Conservation (phyloP, 2,113 vertebrate genomes). For the Solenodon paradoxus region DNA sequence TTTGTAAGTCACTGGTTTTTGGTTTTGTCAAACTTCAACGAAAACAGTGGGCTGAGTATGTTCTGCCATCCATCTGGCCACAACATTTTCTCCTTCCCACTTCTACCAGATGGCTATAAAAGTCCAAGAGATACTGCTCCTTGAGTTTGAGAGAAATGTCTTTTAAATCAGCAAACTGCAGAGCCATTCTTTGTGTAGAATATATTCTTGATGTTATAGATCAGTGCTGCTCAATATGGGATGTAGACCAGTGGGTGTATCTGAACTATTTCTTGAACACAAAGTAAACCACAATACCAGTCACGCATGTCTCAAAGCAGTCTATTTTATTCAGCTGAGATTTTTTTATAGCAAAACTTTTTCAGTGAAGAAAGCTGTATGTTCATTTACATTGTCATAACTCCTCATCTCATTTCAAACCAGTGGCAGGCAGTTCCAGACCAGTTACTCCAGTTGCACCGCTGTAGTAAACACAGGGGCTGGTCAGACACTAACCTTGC, state of each 20-base stretch:
- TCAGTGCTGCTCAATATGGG: neutral
- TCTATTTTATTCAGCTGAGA: neutral
- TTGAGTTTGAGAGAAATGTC: neutral
- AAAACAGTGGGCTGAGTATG: conserved; percentile 26
- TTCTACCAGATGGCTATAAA: neutral
- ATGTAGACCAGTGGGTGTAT: neutral
- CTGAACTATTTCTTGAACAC: neutral
- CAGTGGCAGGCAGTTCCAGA: neutral
- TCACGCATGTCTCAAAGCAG: neutral
- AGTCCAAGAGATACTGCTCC: neutral
- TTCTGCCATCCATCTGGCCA: neutral
- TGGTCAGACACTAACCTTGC: neutral
- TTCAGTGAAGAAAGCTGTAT: neutral
- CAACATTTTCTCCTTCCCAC: neutral
- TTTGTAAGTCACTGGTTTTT: neutral
- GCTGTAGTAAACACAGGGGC: neutral
- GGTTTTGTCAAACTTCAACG: neutral
- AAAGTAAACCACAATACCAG: neutral
- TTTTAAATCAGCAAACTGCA: neutral
- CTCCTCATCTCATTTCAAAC: neutral
- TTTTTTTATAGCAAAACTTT: neutral
- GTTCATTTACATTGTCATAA: neutral
- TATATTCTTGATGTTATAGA: neutral
- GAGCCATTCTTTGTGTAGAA: neutral
- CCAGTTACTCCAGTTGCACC: neutral